A percentile compares a stretch with the other conserved stretches of the same genome.
Evolutionary conservation across 2,113 vertebrate genomes (phyloP).

Genomic region (Apodemus sylvaticus): DNA sequence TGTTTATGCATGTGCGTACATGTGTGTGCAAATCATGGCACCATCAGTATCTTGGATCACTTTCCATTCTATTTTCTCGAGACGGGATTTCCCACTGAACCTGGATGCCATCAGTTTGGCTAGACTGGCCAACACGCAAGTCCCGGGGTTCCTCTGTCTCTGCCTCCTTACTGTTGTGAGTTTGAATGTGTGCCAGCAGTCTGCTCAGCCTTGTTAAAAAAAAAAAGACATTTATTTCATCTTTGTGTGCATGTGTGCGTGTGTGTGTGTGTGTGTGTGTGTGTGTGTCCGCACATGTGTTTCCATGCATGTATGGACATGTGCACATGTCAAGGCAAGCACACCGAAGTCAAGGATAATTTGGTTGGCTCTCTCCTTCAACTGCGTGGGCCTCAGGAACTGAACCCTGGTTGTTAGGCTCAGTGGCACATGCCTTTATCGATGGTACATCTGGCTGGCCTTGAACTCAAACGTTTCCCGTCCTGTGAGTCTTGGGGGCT

Average conservation of each 20-base stretch:
- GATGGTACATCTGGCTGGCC: neutral
- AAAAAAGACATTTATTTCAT: neutral
- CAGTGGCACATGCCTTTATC: neutral
- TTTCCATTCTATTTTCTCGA: neutral
- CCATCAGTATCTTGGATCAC: no score
- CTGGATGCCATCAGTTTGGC: neutral
- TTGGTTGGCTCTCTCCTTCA: neutral
- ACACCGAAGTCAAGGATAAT: neutral
- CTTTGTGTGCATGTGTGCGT: neutral
- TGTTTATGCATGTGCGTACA: no score
- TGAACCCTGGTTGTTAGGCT: neutral
- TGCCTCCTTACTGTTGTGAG: neutral
- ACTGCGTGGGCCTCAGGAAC: neutral
- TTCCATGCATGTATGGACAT: neutral
- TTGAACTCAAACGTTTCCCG: neutral
- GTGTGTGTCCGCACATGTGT: no score
- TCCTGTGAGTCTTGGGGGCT: neutral
- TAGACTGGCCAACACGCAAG: neutral
- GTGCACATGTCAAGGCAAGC: neutral
- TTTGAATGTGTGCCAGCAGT: neutral
- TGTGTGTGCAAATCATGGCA: neutral
- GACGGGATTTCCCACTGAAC: neutral
- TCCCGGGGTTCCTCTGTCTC: neutral
- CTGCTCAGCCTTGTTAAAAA: neutral
- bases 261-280: neutral